Base-by-base conservation (phyloP, 2,797 vertebrate species). In the Pseudochromis fuscus region DNA sequence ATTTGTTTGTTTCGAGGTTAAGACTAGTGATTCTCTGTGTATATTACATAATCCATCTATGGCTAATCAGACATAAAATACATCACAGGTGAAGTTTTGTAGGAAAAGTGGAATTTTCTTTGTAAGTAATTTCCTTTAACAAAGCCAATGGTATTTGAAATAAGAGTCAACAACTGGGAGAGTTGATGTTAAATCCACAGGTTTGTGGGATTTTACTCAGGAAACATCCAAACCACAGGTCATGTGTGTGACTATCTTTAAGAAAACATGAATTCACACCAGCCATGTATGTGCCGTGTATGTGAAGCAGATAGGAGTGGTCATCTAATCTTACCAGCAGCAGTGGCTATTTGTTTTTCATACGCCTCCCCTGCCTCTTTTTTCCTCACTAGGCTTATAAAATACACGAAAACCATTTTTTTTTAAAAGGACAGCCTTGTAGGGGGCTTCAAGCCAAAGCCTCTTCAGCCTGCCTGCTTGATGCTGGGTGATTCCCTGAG, bases 401-500 rank as follows among this genome's bases (percentile, higher is more conserved):
- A 85, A 87, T 63, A 75, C 73, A 79, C 70, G 58, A 82, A 84
- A 86, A 64, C 45, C 62, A 30, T 75, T 85, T 85, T 62, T 82
- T 75, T 85, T 85, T 62, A 81, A 81, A 89, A 85, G 65, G 77
- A 76, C 68, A 70, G 67, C 37, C 70, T 64, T 75, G 42, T 72
- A 59, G 83, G 67, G 1, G 56, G 72, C 83, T 66, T n/a, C 28
- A 31, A 79, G 78, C 81, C 86, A 85, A 77, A 84, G 25, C 57
- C 84, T 83, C 81, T 83, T 48, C 40, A 79, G 69, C 68, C 82
- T 56, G 67, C 56, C 57, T 51, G 58, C 66, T 72, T 68, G 55
- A 75, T 78, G 63, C 51, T 56, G 56, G 74, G 75, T 75, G 77
- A 87, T 84, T 89, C 76, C 83, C 86, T 63, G 73, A 79, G 81